Conservation (phyloP, 2,888 invertebrate genomes). For the Labia minor region DNA sequence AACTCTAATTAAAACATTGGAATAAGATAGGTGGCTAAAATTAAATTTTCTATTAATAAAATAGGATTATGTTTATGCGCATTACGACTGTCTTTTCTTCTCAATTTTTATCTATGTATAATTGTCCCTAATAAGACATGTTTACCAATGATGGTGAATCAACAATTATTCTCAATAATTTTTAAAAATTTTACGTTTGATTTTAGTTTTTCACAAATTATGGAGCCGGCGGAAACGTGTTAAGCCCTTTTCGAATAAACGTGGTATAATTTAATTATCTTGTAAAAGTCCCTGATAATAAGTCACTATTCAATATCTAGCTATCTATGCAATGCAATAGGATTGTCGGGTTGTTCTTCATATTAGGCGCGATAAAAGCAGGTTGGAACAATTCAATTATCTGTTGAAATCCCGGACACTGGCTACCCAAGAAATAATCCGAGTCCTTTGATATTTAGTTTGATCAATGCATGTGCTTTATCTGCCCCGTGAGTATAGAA, state of each 20-base stretch:
- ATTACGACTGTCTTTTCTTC: too few species aligned
- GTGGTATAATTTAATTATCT: not conserved
- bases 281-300: not conserved
- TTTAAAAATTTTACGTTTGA: too few species aligned
- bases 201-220: too few species aligned
- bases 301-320: slow-evolving; percentile 3
- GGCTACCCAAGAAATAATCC: slow-evolving; percentile 13
- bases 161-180: too few species aligned
- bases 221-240: too few species aligned
- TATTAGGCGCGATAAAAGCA: not conserved
- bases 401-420: not conserved
- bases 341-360: not conserved
- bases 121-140: not conserved
- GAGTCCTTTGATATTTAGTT: not conserved
- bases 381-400: not conserved
- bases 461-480: slow-evolving; percentile 1
- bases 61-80: too few species aligned
- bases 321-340: not conserved
- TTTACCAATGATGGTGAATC: too few species aligned
- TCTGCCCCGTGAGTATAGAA: not conserved
- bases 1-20: too few species aligned
- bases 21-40: too few species aligned
- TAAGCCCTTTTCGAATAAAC: not conserved
- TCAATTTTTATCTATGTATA: too few species aligned
- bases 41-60: too few species aligned